phyloP scores from a whole-genome alignment of 2,113 vertebrate genomes.

The Corythornis cristatus region DNA sequence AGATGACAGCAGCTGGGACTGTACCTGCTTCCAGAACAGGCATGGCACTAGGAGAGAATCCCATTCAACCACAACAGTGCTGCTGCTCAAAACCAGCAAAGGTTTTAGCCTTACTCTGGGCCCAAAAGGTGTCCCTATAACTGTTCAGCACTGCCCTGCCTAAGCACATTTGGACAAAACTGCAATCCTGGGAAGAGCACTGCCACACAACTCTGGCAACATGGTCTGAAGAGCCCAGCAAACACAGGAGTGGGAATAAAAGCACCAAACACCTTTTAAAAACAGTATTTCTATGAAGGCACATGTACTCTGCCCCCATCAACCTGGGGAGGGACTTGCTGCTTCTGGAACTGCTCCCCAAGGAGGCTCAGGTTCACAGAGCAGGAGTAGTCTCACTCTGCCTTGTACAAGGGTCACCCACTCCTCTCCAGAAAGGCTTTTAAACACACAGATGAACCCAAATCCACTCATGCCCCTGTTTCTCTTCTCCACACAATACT shows the following conservation, averaged over 20 bases:
- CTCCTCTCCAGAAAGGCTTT: not conserved
- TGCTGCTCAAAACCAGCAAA: not conserved
- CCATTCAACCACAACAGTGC: rapidly evolving
- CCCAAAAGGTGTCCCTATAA: not conserved
- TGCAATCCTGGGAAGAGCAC: not conserved
- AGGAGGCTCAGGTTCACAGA: too few species aligned
- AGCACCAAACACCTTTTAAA: not conserved
- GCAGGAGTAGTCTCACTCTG: not conserved
- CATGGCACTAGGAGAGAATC: not conserved
- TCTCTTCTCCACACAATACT: not conserved
- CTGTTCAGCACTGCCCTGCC: not conserved
- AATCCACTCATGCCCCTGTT: rapidly evolving
- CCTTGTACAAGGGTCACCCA: not conserved
- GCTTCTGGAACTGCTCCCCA: rapidly evolving
- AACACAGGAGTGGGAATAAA: not conserved
- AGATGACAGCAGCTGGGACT: not conserved
- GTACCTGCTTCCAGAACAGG: not conserved
- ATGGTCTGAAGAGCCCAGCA: rapidly evolving
- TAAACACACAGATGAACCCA: not conserved
- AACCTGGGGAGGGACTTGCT: not conserved
- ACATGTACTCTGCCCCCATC: rapidly evolving
- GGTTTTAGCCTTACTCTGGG: not conserved
- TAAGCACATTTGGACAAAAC: not conserved
- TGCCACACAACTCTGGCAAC: not conserved
- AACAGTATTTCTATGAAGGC: not conserved